Percentiles rank a stretch among this genome's conserved stretches.
These are phyloP conservation scores for Protosalanx chinensis DNA, from an alignment of 2,797 vertebrate species.

Conservation along the genomic window DNA sequence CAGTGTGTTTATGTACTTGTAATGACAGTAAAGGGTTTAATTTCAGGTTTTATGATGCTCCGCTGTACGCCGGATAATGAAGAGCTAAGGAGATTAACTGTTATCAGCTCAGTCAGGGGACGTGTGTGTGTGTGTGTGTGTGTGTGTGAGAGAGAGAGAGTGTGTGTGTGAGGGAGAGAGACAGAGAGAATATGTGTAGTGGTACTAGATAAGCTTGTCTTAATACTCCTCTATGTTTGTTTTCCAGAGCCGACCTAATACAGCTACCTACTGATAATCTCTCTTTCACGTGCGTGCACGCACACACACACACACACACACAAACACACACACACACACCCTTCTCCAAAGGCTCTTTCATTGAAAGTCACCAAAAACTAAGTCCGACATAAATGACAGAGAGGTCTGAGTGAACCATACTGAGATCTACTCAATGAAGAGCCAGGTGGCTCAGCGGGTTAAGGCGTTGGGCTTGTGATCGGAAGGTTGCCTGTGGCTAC, in stretches of 20 bases:
- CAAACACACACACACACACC: not conserved
- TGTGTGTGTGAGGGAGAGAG: not conserved
- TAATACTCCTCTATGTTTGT: constrained; percentile 39
- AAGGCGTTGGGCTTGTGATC: too few relatives aligned
- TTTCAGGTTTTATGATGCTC: constrained; percentile 53
- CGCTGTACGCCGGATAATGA: constrained; percentile 56
- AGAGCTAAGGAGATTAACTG: constrained; percentile 45
- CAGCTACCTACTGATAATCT: constrained; percentile 36
- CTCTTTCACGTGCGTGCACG: constrained; percentile 17
- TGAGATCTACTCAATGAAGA: too few relatives aligned
- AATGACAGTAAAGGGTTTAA: constrained; percentile 53
- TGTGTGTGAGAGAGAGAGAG: not conserved
- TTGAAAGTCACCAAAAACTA: constrained; percentile 1
- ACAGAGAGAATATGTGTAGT: not conserved
- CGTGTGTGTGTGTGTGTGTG: not conserved
- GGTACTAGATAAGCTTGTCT: constrained; percentile 34
- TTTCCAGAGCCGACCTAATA: constrained; percentile 32
- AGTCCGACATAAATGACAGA: not conserved
- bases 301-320: constrained; percentile 10
- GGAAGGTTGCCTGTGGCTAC: too few relatives aligned
- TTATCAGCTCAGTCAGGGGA: constrained; percentile 42
- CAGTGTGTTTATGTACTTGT: constrained; percentile 44
- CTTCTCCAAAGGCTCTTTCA: not conserved
- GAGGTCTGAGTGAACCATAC: too few relatives aligned
- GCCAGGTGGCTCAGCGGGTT: too few relatives aligned